Percentiles rank a stretch among this genome's conserved stretches.
Conservation (phyloP, 2,113 vertebrate species). For the Bambusicola thoracicus region DNA sequence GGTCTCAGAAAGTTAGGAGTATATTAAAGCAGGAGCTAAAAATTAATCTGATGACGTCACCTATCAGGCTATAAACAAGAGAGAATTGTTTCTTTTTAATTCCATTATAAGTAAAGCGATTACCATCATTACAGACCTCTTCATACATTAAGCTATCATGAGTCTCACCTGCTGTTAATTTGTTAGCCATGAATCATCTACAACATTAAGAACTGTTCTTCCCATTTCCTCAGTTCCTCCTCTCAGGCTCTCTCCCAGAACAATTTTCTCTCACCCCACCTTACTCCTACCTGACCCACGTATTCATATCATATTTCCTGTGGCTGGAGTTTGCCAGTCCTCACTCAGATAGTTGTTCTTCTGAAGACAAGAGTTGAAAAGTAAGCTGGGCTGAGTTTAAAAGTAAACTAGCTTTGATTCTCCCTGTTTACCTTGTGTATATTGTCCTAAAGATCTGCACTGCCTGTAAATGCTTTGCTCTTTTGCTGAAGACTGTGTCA, state of each 20-base stretch:
- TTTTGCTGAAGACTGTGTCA: neutral
- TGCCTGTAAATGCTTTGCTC: slow-evolving; percentile 6
- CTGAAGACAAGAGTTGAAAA: slow-evolving; percentile 29
- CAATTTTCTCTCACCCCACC: neutral
- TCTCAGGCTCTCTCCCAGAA: neutral
- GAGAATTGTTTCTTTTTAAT: neutral
- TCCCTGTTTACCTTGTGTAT: neutral
- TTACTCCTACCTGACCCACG: neutral
- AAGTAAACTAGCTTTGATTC: slow-evolving; percentile 29
- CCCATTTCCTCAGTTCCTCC: neutral
- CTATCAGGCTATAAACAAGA: neutral
- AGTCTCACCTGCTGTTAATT: neutral
- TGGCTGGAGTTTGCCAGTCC: neutral
- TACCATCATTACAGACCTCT: neutral
- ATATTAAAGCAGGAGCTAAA: neutral
- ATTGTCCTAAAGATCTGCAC: neutral
- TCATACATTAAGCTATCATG: neutral
- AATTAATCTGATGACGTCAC: neutral
- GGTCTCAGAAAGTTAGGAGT: neutral
- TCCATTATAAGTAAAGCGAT: neutral
- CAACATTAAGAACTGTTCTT: neutral
- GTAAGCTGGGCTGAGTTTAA: slow-evolving; percentile 29
- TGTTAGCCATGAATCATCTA: neutral
- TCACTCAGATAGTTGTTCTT: neutral
- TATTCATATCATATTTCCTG: neutral